Evolutionary conservation across 2,797 vertebrate species (phyloP).

Genomic region (Heterohyrax brucei): DNA sequence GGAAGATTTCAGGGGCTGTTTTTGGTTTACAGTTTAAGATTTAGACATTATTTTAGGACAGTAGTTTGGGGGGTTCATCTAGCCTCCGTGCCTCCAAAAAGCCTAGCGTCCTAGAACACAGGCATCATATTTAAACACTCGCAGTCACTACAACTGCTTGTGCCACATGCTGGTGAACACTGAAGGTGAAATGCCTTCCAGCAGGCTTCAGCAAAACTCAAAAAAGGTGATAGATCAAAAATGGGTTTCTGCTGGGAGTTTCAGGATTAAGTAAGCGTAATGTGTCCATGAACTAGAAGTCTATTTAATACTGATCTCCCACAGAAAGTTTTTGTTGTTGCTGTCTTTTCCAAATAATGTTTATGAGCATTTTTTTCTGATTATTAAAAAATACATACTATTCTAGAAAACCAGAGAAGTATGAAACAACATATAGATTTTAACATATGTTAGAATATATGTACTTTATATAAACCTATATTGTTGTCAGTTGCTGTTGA

Average conservation of each 20-base stretch:
- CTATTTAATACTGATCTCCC: constrained; percentile 25
- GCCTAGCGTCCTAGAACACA: too few species aligned
- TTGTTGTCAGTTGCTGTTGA: too few species aligned
- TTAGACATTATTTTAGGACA: background rate
- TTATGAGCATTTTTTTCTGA: constrained; percentile 17
- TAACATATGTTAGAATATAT: too few species aligned
- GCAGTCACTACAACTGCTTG: background rate
- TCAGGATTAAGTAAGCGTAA: background rate
- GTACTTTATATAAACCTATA: background rate
- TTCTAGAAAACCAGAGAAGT: background rate
- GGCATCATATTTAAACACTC: background rate
- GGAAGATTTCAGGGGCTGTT: background rate
- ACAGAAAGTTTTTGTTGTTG: background rate
- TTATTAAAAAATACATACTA: background rate
- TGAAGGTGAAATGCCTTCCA: background rate
- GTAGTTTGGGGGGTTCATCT: background rate
- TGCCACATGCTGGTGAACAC: background rate
- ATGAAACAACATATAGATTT: background rate
- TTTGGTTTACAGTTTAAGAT: background rate
- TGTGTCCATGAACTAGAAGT: background rate
- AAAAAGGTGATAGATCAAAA: background rate
- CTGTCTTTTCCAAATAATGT: constrained; percentile 13
- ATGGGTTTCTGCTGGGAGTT: background rate
- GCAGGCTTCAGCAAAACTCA: background rate
- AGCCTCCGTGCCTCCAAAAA: background rate